Conservation (phyloP, 2,888 invertebrate species). For the Malachius bipustulatus region DNA sequence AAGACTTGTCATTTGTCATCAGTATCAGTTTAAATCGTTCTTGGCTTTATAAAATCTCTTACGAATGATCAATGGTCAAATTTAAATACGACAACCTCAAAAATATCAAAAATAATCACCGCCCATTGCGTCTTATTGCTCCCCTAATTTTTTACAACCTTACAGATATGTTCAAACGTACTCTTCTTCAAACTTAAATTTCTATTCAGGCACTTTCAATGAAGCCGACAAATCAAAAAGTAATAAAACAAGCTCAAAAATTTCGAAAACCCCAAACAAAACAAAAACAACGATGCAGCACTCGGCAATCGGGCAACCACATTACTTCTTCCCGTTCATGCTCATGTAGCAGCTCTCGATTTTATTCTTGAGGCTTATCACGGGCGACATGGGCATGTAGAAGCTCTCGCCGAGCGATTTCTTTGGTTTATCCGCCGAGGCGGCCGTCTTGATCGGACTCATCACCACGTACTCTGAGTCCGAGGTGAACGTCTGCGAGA, state of each 20-base stretch:
- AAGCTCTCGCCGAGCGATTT: conserved; percentile 23
- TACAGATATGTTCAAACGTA: too few relatives aligned
- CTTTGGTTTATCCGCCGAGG: conserved; percentile 19
- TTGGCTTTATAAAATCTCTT: background rate
- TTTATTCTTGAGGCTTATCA: conserved; percentile 25
- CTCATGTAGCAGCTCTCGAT: conserved; percentile 30
- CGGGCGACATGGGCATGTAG: conserved; percentile 33
- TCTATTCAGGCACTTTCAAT: too few relatives aligned
- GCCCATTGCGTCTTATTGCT: too few relatives aligned
- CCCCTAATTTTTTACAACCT: too few relatives aligned
- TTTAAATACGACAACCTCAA: too few relatives aligned
- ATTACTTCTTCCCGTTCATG: conserved; percentile 27
- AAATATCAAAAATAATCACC: too few relatives aligned
- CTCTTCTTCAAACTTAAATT: too few relatives aligned
- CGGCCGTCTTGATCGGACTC: conserved; percentile 28
- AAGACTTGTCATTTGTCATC: background rate
- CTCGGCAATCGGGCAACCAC: too few relatives aligned
- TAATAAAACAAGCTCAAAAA: too few relatives aligned
- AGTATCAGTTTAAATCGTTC: too few relatives aligned
- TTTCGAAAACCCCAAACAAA: background rate
- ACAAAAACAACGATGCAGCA: too few relatives aligned
- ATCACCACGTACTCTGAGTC: conserved; percentile 33
- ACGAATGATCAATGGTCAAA: background rate
- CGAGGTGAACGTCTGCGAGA: conserved; percentile 30
- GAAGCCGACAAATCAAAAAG: too few relatives aligned